A percentile compares a stretch with the other conserved stretches of the same genome.
Evolutionary conservation across 30 jellyfish, hydroid and myxozoan species (phyloP).

Genomic region (Aurelia sp.): DNA sequence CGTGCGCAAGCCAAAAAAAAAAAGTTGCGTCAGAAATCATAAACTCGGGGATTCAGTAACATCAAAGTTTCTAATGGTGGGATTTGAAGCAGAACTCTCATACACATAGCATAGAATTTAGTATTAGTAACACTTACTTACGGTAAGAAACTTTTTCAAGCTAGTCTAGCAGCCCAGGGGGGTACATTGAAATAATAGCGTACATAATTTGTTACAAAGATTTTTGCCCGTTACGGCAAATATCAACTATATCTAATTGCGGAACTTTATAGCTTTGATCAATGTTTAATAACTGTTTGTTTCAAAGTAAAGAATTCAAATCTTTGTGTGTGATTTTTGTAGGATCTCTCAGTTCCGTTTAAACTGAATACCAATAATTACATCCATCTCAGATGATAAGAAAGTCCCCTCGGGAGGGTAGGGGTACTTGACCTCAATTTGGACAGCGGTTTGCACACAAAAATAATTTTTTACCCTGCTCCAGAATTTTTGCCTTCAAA

Average conservation of each 20-base stretch:
- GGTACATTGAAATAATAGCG: too few relatives aligned
- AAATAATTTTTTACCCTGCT: too few relatives aligned
- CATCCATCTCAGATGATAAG: not conserved
- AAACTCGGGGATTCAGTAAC: not conserved
- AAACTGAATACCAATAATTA: not conserved
- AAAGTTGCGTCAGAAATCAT: too few relatives aligned
- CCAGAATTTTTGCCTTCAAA: too few relatives aligned
- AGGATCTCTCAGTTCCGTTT: not conserved
- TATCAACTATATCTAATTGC: not conserved
- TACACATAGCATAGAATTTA: not conserved
- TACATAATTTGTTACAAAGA: too few relatives aligned
- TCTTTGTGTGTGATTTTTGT: not conserved
- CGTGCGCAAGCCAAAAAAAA: too few relatives aligned
- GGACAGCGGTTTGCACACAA: too few relatives aligned
- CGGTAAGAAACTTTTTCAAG: too few relatives aligned
- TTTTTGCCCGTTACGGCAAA: too few relatives aligned
- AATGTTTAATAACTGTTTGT: not conserved
- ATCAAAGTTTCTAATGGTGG: not conserved
- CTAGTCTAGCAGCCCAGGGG: too few relatives aligned
- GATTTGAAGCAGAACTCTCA: constrained; percentile 3
- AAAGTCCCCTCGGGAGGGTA: not conserved
- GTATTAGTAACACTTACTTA: too few relatives aligned
- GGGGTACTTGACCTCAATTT: too few relatives aligned
- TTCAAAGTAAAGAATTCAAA: not conserved
- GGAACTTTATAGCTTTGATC: not conserved